Conservation (phyloP, 35 echinoderm and acorn worm genomes). For the Anneissia japonica region DNA sequence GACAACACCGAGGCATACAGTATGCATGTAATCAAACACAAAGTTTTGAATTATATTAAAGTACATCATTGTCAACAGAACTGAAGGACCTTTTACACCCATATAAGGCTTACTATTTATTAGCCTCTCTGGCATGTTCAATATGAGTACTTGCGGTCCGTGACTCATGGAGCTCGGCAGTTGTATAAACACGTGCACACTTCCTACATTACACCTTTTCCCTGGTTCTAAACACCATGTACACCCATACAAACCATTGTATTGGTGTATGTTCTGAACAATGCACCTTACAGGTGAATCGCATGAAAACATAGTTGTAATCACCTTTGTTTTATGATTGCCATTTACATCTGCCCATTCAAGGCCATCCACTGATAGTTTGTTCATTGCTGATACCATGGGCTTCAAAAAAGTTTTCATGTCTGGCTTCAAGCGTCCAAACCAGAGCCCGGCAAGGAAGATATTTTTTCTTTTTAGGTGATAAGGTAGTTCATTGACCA, state of each 20-base stretch:
- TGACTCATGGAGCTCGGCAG: no score
- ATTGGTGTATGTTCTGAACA: slow-evolving; percentile 18
- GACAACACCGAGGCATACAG: slow-evolving; percentile 36
- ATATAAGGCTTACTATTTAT: neutral
- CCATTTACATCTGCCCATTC: slow-evolving; percentile 4
- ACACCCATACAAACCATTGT: slow-evolving; percentile 20
- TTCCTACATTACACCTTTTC: neutral
- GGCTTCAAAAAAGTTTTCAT: slow-evolving; percentile 22
- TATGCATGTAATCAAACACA: slow-evolving; percentile 45
- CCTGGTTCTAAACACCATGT: slow-evolving; percentile 17
- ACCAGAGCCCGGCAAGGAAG: slow-evolving; percentile 16
- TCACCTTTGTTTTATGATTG: neutral
- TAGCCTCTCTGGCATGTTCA: no score
- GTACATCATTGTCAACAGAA: slow-evolving; percentile 9
- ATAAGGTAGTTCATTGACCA: slow-evolving; percentile 3
- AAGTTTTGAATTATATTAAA: slow-evolving; percentile 42
- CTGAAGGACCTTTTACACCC: slow-evolving; percentile 1
- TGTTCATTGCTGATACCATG: neutral
- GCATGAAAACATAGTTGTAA: slow-evolving; percentile 10
- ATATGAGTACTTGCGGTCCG: no score
- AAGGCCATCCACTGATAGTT: neutral
- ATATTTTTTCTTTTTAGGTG: slow-evolving; percentile 19
- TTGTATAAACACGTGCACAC: neutral
- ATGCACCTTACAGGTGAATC: slow-evolving; percentile 10
- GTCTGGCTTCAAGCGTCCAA: slow-evolving; percentile 18